Evolutionary conservation across 2,797 vertebrate genomes (phyloP), one percentile per base, ranked within the genome.

Genomic region (Eulemur mongoz): DNA sequence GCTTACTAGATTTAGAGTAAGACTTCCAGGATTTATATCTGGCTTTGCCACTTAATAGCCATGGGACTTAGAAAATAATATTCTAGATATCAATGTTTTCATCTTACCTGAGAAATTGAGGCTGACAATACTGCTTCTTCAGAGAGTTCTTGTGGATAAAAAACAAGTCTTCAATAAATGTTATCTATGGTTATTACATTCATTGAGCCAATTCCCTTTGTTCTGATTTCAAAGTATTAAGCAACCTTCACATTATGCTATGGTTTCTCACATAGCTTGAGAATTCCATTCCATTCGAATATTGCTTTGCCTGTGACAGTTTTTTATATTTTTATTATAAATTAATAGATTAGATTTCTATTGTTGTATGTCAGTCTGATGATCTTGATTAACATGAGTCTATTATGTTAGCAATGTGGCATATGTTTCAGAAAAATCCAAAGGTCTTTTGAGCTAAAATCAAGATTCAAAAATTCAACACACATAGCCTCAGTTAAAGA

Each of bases 261-360:
- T 93, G 23, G 2, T 81, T 95, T 84, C 43, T 90, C 14, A 11
- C 27, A 38, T 81, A 92, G 63, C 25, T 88, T 80, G 27, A 69
- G 22, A 93, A 76, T 89, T n/a, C 38, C 69, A 86, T 70, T 30
- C 48, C 69, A n/a, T 83, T 93, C 45, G 69, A 92, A 65, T 76
- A 78, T 43, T 50, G 2, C 23, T 15, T 63, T 76, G 27, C 11
- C 32, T 90, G 2, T 38, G 78, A 88, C 48, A 89, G 73, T 52
- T 23, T 65, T 63, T 52, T 63, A 18, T 38, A 88, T 93, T 70
- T 81, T 40, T 27, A 59, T 93, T 92, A 59, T 50, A 95, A 78
- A 90, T 90, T 75, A 92, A n/a, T 84, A 80, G 27, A 61, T 91
- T 94, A 3, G 4, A 86, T 93, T 95, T 95, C 38, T 85, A 70